Evolutionary conservation across 2,113 vertebrate genomes (phyloP).

Genomic region (Marmota flaviventris): DNA sequence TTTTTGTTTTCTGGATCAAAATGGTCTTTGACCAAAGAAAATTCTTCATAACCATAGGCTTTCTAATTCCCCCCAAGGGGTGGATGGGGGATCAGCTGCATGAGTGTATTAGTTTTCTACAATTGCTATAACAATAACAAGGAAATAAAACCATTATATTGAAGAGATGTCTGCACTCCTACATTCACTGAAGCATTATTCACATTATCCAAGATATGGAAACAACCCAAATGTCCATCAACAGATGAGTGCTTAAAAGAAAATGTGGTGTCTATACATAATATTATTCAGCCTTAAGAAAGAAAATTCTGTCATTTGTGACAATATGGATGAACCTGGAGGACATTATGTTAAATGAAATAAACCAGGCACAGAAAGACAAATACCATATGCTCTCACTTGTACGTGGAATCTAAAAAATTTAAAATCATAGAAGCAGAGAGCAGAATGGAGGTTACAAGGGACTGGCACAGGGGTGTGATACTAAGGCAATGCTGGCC

Average conservation of each 20-base stretch:
- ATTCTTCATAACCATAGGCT: background rate
- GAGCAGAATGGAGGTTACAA: background rate
- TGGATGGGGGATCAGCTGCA: background rate
- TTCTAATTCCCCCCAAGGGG: background rate
- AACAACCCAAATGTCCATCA: background rate
- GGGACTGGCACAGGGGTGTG: fast-evolving
- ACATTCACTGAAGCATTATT: background rate
- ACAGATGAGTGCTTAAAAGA: background rate
- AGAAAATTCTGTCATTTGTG: background rate
- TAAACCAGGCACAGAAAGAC: background rate
- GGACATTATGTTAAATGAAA: background rate
- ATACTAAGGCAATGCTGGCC: background rate
- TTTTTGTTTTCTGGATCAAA: background rate
- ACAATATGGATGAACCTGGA: background rate
- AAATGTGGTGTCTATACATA: background rate
- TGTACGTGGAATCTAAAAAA: background rate
- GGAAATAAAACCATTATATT: background rate
- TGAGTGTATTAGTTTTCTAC: background rate
- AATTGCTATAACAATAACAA: background rate
- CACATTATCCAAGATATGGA: background rate
- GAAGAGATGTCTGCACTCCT: background rate
- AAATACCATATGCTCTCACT: background rate
- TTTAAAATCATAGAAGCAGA: background rate
- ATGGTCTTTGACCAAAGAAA: background rate
- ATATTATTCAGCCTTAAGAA: background rate